These are phyloP conservation scores for Aegotheles bennettii DNA, from an alignment of 2,113 vertebrate genomes.

Conservation along the genomic window DNA sequence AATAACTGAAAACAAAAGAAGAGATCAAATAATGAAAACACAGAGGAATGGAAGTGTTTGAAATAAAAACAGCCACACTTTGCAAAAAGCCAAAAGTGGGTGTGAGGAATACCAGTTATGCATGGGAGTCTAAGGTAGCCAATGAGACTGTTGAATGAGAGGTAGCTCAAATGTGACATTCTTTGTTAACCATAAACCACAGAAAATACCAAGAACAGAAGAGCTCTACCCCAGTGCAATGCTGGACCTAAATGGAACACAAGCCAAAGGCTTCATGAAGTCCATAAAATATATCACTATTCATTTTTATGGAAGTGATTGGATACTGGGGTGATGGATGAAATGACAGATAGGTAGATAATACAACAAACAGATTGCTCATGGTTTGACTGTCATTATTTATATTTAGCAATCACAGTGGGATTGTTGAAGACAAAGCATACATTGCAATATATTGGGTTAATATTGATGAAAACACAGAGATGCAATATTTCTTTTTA, in stretches of 20 bases:
- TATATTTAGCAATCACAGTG: constrained; percentile 20
- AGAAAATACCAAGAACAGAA: not conserved
- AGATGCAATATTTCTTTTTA: constrained; percentile 20
- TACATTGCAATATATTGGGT: not conserved
- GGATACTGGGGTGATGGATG: not conserved
- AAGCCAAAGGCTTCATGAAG: constrained; percentile 6
- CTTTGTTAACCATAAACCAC: not conserved
- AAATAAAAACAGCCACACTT: not conserved
- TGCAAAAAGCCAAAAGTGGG: not conserved
- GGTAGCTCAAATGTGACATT: not conserved
- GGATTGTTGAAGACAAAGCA: constrained; percentile 18
- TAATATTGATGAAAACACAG: constrained; percentile 34
- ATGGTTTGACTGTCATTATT: not conserved
- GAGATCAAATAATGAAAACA: not conserved
- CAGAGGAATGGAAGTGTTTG: not conserved
- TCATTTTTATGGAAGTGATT: constrained; percentile 1
- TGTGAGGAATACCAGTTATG: not conserved
- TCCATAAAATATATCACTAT: not conserved
- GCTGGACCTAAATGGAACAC: not conserved
- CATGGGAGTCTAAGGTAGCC: not conserved
- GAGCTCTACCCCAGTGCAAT: not conserved
- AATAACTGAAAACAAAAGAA: not conserved
- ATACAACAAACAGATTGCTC: not conserved
- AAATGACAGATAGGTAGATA: constrained; percentile 15
- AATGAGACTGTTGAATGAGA: not conserved